Conservation (phyloP, 2,888 invertebrate genomes). For the Mythimna pallens region DNA sequence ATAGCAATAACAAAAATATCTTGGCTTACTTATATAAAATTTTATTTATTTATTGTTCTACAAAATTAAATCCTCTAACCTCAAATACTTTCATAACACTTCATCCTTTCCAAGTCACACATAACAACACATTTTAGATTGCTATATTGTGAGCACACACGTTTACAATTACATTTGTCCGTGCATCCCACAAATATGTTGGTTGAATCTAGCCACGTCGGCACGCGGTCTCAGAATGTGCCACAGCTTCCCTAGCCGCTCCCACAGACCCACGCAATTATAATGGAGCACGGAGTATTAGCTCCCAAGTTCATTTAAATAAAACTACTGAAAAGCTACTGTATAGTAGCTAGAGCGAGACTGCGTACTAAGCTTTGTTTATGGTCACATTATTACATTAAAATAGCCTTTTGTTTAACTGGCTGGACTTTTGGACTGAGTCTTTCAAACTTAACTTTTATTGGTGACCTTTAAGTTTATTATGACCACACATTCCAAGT, state of each 20-base stretch:
- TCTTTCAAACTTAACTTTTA: neutral
- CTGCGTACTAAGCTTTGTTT: conserved; percentile 57
- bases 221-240: conserved; percentile 40
- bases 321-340: conserved; percentile 68
- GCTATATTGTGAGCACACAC: conserved; percentile 12
- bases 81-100: neutral
- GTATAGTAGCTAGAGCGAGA: conserved; percentile 41
- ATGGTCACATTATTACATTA: conserved; percentile 21
- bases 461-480: neutral
- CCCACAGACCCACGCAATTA: conserved; percentile 64
- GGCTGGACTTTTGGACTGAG: neutral
- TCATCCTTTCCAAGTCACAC: neutral
- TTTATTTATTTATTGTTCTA: neutral
- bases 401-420: conserved; percentile 22
- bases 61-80: no score
- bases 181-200: conserved; percentile 60
- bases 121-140: conserved; percentile 28
- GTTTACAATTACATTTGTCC: conserved; percentile 39
- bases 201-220: conserved; percentile 39
- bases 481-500: neutral
- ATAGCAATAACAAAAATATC: neutral
- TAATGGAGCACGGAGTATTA: conserved; percentile 70
- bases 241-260: conserved; percentile 47
- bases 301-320: conserved; percentile 72
- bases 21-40: no score